Percentiles rank a stretch among this genome's conserved stretches.
phyloP scores from a whole-genome alignment of 2,888 invertebrate genomes.

The Macrophya alboannulata region DNA sequence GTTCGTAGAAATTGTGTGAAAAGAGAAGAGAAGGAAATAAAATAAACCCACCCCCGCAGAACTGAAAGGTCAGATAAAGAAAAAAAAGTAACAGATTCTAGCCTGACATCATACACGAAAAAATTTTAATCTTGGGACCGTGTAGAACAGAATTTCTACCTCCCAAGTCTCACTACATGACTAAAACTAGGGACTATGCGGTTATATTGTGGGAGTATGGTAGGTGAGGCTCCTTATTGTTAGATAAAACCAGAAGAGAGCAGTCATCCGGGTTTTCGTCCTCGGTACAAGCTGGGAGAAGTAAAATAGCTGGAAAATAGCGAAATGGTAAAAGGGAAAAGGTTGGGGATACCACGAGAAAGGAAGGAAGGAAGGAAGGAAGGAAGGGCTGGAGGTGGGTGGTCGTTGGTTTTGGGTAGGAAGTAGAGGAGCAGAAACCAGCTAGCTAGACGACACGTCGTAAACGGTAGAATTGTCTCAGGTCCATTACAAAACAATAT shows the following conservation, averaged over 20 bases:
- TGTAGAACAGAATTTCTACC: neutral
- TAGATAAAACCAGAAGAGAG: slow-evolving; percentile 34
- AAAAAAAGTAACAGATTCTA: neutral
- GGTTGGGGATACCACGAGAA: slow-evolving; percentile 19
- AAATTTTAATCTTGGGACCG: neutral
- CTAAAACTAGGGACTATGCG: neutral
- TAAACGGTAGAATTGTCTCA: slow-evolving; percentile 64
- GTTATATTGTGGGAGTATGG: neutral
- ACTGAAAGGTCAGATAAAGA: too few relatives aligned
- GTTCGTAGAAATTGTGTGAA: too few relatives aligned
- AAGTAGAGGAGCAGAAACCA: slow-evolving; percentile 58
- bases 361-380: slow-evolving; percentile 54
- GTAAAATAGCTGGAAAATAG: neutral
- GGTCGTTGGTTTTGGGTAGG: neutral
- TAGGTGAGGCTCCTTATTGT: neutral
- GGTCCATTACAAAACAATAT: slow-evolving; percentile 70
- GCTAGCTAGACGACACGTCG: slow-evolving; percentile 63
- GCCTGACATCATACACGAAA: neutral
- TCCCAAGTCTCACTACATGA: neutral
- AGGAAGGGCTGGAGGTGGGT: slow-evolving; percentile 4
- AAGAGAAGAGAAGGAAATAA: too few relatives aligned
- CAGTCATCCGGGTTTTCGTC: slow-evolving; percentile 2
- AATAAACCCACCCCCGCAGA: too few relatives aligned
- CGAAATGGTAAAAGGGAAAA: neutral
- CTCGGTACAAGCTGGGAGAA: neutral